phyloP scores from a whole-genome alignment of 2,888 invertebrate genomes.

The Paralinhomoeus sp. region DNA sequence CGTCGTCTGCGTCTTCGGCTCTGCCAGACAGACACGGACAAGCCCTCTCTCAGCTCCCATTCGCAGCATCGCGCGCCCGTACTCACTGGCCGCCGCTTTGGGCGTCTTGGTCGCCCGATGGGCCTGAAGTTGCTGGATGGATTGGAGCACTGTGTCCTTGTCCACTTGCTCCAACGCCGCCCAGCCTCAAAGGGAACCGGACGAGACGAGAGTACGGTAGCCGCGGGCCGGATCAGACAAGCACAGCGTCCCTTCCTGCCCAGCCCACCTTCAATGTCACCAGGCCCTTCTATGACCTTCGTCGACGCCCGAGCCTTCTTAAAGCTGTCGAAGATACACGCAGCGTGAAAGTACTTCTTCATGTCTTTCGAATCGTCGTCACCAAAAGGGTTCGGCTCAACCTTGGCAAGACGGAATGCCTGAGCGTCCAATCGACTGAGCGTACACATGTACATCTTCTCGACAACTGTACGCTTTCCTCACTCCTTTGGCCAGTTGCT shows the following conservation, averaged over 20 bases:
- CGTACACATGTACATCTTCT: no score
- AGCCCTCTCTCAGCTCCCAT: no score
- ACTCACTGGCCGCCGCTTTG: no score
- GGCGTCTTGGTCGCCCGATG: no score
- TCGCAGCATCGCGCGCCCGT: no score
- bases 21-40: no score
- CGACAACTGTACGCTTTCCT: slow-evolving; percentile 5
- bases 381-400: slow-evolving; percentile 50
- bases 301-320: slow-evolving; percentile 54
- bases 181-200: no score
- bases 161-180: no score
- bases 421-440: background rate
- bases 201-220: background rate
- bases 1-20: no score
- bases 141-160: no score
- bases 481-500: slow-evolving; percentile 12
- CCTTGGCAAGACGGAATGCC: slow-evolving; percentile 49
- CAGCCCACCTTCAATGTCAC: slow-evolving; percentile 40
- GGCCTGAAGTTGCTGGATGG: no score
- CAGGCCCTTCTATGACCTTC: slow-evolving; percentile 48
- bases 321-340: slow-evolving; percentile 55
- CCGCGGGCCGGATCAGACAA: background rate
- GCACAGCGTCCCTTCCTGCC: background rate
- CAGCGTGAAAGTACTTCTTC: slow-evolving; percentile 60
- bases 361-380: slow-evolving; percentile 45